Percentiles rank a stretch among this genome's conserved stretches.
Conservation (phyloP, 2,797 vertebrate genomes). For the Gymnodraco acuticeps region DNA sequence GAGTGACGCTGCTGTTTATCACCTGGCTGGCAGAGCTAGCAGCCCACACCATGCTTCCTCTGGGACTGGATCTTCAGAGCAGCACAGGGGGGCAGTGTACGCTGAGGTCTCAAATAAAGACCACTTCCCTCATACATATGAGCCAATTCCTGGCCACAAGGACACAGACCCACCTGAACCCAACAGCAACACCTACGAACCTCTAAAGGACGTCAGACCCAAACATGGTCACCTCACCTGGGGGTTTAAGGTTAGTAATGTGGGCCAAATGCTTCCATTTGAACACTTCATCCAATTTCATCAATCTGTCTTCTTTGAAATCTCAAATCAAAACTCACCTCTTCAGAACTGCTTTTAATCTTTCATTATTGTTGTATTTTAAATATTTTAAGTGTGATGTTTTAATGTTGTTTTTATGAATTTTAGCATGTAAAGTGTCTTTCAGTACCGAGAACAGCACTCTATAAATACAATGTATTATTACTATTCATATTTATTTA, state of each 20-base stretch:
- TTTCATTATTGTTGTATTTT: no score
- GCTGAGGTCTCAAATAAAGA: conserved; percentile 67
- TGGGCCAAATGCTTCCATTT: background rate
- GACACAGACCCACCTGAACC: conserved; percentile 17
- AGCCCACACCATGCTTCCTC: conserved; percentile 15
- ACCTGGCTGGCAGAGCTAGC: conserved; percentile 67
- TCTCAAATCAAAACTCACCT: no score
- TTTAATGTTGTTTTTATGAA: no score
- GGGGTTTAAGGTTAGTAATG: conserved; percentile 81
- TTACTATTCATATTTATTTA: background rate
- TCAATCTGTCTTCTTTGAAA: no score
- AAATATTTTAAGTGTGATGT: no score
- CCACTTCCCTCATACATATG: conserved; percentile 56
- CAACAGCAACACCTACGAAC: conserved; percentile 70
- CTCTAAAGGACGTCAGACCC: conserved; percentile 73
- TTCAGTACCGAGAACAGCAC: no score
- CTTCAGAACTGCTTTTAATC: background rate
- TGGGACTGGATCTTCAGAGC: conserved; percentile 17
- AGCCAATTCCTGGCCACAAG: conserved; percentile 60
- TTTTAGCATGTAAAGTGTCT: no score
- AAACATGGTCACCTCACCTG: conserved; percentile 59
- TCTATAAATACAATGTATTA: no score
- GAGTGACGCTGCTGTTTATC: conserved; percentile 63
- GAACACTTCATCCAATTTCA: background rate
- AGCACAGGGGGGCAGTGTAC: conserved; percentile 53